Base-by-base conservation (phyloP, 2,797 vertebrate genomes). In the Rhabdophis nuchalis region DNA sequence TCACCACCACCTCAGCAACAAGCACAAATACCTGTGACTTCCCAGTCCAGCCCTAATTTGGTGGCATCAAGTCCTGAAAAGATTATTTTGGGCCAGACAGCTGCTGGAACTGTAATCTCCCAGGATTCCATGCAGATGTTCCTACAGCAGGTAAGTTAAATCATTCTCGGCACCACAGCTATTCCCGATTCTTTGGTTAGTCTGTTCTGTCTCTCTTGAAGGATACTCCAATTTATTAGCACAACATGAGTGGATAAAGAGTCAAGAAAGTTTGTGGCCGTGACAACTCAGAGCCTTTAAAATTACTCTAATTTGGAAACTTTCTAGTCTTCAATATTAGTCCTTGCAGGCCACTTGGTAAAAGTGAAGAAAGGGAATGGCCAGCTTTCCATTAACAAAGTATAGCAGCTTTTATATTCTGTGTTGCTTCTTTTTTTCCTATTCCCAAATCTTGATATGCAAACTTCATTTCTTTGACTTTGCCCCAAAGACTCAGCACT, bases 41-140 rank as follows among this genome's bases (percentile, higher is more conserved):
- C 97, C 0, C 98, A 98, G 82, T 89, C 97, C 90, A 97, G 97
- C 58, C 97, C 97, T 0, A 92, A 93, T 13, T 53, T 98, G 93
- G 95, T 98, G 93, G 94, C 96, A 0, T 91, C 97, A 90, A 99
- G 98, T 95, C 98, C 98, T 0, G 98, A 99, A 93, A 98, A 99
- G 96, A 98, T 99, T 88, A 98, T 99, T 95, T 92, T 98, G 91
- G 98, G 98, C 60, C 98, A 98, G 93, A 96, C 98, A 29, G 94
- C 98, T 7, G 88, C 98, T 4, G 97, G 98, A 64, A 97, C 98
- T 93, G 98, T 98, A 96, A 96, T 99, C 93, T 98, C 98, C 96
- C 99, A 98, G 96, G 99, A 99, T 87, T 98, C 98, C 91, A 97
- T 99, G 94, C 98, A 99, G 95, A 98, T 99, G 98, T 99, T 99